These are phyloP conservation scores for Synanceia verrucosa DNA, from an alignment of 2,797 vertebrate genomes.

Conservation along the genomic window DNA sequence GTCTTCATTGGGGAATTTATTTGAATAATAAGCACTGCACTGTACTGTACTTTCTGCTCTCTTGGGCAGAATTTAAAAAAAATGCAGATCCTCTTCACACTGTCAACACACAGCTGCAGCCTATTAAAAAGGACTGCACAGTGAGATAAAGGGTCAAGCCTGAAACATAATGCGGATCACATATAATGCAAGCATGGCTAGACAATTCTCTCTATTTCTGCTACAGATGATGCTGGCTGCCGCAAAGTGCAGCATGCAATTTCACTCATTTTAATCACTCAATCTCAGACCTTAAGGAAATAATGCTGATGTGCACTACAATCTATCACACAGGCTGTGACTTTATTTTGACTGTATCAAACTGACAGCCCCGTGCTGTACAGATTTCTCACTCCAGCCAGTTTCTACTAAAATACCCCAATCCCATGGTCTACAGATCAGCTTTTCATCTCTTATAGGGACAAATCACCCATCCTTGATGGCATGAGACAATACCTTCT, in stretches of 20 bases:
- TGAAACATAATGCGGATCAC: slow-evolving; percentile 32
- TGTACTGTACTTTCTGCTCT: slow-evolving; percentile 5
- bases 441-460: slow-evolving; percentile 55
- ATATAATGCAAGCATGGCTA: slow-evolving; percentile 39
- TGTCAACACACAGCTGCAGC: slow-evolving; percentile 25
- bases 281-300: slow-evolving; percentile 32
- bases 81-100: slow-evolving; percentile 10
- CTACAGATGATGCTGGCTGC: slow-evolving; percentile 29
- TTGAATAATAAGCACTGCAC: neutral
- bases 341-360: slow-evolving; percentile 32
- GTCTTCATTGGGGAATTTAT: neutral
- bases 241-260: slow-evolving; percentile 20
- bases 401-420: slow-evolving; percentile 53
- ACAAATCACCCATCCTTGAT: slow-evolving; percentile 63
- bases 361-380: slow-evolving; percentile 1
- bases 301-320: slow-evolving; percentile 12
- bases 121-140: slow-evolving; percentile 47
- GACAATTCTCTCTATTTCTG: slow-evolving; percentile 46
- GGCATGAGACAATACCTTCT: slow-evolving; percentile 65
- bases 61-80: slow-evolving; percentile 15
- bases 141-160: slow-evolving; percentile 42
- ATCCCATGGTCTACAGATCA: slow-evolving; percentile 63
- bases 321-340: slow-evolving; percentile 26
- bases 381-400: slow-evolving; percentile 13
- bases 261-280: slow-evolving; percentile 32